phyloP scores from a whole-genome alignment of 2,888 invertebrate genomes.

The Rotaria socialis region DNA sequence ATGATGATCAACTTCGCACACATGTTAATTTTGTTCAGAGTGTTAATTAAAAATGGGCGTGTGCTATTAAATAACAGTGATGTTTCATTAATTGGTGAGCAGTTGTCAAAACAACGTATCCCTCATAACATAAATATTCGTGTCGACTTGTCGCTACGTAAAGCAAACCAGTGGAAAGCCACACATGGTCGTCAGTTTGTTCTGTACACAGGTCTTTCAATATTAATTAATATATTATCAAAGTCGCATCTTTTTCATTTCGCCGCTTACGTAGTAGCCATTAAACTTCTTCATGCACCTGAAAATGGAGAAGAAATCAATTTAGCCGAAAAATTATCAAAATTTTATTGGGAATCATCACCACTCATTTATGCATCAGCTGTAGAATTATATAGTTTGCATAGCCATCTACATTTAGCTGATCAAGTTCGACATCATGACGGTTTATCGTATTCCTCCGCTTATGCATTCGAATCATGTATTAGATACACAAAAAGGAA shows the following conservation, averaged over 20 bases:
- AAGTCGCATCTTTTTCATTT: not conserved
- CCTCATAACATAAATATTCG: not conserved
- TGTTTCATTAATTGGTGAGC: not conserved
- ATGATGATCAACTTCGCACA: not conserved
- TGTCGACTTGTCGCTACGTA: not conserved
- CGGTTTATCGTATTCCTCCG: not conserved
- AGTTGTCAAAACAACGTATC: not conserved
- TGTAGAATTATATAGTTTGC: not conserved
- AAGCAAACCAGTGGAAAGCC: not conserved
- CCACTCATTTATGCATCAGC: not conserved
- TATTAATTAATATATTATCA: not conserved
- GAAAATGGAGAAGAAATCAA: not conserved
- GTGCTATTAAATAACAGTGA: not conserved
- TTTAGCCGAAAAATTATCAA: not conserved
- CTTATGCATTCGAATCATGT: not conserved
- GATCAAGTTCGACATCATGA: not conserved
- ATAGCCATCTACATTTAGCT: not conserved
- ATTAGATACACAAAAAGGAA: too few species aligned
- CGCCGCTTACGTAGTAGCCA: not conserved
- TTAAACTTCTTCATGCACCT: not conserved
- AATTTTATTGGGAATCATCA: not conserved
- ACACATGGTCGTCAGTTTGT: not conserved
- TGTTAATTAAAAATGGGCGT: not conserved
- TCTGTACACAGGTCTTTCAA: not conserved
- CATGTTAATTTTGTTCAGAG: not conserved